Percentiles rank a stretch among this genome's conserved stretches.
These are phyloP conservation scores for Aulostomus chinensis DNA, from an alignment of 2,797 vertebrate genomes.

Conservation along the genomic window DNA sequence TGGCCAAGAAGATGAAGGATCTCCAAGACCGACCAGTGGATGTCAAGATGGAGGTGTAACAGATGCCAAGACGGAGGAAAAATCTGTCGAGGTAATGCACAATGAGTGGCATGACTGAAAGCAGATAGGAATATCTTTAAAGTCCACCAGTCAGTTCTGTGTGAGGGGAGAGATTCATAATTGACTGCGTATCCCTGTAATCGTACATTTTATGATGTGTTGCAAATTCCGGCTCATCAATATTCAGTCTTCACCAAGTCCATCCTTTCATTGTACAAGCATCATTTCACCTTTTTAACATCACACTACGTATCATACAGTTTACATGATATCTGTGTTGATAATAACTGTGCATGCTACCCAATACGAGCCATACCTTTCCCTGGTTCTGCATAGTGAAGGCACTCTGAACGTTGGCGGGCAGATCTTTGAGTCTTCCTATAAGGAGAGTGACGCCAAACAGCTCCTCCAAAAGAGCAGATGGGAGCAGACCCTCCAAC, in stretches of 20 bases:
- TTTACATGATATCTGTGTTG: not conserved
- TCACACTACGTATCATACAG: not conserved
- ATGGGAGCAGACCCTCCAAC: conserved; percentile 86
- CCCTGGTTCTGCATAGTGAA: conserved; percentile 88
- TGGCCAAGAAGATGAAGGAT: conserved; percentile 89
- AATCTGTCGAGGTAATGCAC: conserved; percentile 74
- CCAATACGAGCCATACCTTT: conserved; percentile 79
- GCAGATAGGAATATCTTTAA: too few species aligned
- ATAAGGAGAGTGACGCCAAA: conserved; percentile 85
- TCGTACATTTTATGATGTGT: too few species aligned
- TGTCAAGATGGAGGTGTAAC: conserved; percentile 92
- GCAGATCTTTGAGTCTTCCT: conserved; percentile 87
- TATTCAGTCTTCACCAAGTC: too few species aligned
- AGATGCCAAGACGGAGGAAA: conserved; percentile 96
- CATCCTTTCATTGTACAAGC: too few species aligned
- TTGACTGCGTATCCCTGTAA: too few species aligned
- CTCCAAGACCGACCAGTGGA: conserved; percentile 92
- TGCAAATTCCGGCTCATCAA: too few species aligned
- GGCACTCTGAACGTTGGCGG: conserved; percentile 81
- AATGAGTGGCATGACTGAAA: too few species aligned
- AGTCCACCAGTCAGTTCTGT: too few species aligned
- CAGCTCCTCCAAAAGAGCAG: conserved; percentile 88
- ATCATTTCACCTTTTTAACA: not conserved
- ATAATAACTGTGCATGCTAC: not conserved
- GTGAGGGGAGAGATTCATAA: too few species aligned